Percentiles rank a stretch among this genome's conserved stretches.
Evolutionary conservation across 2,113 vertebrate species (phyloP).

Genomic region (Phyllostomus hastatus): DNA sequence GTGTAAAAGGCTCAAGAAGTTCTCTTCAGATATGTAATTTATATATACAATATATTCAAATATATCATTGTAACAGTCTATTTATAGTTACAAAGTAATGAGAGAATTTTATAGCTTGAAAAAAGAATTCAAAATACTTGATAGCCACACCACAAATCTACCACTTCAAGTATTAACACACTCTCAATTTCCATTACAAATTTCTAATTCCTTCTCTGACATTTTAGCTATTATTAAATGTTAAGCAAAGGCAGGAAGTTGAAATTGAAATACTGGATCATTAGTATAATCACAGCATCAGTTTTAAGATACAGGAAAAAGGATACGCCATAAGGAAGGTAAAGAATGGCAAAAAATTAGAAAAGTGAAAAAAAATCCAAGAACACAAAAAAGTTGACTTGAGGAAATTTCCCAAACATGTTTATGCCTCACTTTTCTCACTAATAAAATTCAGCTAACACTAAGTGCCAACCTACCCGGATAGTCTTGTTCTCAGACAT

Average conservation of each 20-base stretch:
- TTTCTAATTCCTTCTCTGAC: not conserved
- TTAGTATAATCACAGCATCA: not conserved
- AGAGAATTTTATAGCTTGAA: not conserved
- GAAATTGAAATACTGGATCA: not conserved
- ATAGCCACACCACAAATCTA: not conserved
- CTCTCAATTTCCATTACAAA: constrained; percentile 21
- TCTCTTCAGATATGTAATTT: not conserved
- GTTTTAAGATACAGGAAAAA: not conserved
- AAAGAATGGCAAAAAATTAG: not conserved
- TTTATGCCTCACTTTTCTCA: not conserved
- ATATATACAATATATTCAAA: not conserved
- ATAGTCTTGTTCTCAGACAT: not conserved
- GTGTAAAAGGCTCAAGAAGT: not conserved
- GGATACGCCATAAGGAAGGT: not conserved
- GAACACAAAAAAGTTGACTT: not conserved
- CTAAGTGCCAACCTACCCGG: not conserved
- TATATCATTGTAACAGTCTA: not conserved
- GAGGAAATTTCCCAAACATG: not conserved
- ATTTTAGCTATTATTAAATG: not conserved
- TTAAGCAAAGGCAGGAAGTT: constrained; percentile 1
- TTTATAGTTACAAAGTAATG: not conserved
- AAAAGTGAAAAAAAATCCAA: not conserved
- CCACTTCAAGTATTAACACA: not conserved
- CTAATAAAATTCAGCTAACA: constrained; percentile 14
- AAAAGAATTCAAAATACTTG: not conserved